phyloP scores from a whole-genome alignment of 2,797 vertebrate genomes.

The Lacerta agilis region DNA sequence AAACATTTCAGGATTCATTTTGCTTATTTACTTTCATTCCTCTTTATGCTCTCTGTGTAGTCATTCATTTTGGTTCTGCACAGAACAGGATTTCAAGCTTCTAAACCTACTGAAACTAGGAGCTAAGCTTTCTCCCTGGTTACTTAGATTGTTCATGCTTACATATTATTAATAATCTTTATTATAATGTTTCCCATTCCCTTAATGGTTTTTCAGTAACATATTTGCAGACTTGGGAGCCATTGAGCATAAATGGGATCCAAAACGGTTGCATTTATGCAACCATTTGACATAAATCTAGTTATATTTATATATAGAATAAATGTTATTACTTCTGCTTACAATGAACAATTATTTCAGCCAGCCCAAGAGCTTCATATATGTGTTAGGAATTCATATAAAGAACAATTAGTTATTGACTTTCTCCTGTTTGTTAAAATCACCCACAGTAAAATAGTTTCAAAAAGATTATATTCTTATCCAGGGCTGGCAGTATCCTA shows the following conservation, averaged over 20 bases:
- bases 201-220: not conserved
- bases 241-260: not conserved
- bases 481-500: not conserved
- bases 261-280: not conserved
- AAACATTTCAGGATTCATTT: not conserved
- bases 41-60: not conserved
- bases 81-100: not conserved
- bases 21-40: not conserved
- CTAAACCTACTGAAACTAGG: not conserved
- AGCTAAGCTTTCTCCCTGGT: not conserved
- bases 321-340: not conserved
- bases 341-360: constrained; percentile 6
- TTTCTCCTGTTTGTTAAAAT: not conserved
- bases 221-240: not conserved
- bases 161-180: not conserved
- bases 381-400: not conserved
- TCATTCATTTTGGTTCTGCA: not conserved
- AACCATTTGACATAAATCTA: constrained; percentile 9
- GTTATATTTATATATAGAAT: not conserved
- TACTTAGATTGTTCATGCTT: not conserved
- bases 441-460: not conserved
- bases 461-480: not conserved
- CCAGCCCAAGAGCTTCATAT: not conserved
- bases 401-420: not conserved
- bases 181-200: not conserved